phyloP scores from a whole-genome alignment of 2,888 invertebrate species.

The Salpingus planirostris region DNA sequence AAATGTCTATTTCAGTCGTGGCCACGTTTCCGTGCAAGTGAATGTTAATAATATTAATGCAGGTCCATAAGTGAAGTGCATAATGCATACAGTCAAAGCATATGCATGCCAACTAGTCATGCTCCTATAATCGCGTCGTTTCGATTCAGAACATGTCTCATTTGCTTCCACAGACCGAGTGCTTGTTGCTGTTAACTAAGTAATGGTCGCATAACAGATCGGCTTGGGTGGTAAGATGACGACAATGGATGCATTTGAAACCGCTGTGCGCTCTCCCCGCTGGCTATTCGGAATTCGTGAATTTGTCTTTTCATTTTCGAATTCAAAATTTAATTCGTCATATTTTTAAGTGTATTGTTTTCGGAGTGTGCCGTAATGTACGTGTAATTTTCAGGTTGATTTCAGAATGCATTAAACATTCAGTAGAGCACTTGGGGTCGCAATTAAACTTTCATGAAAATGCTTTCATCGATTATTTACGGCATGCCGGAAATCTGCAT shows the following conservation, averaged over 20 bases:
- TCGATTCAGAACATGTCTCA: conserved; percentile 15
- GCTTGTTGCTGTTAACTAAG: conserved; percentile 12
- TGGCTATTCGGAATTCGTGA: no score
- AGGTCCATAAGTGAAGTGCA: conserved; percentile 10
- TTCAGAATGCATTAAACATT: no score
- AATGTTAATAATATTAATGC: conserved; percentile 14
- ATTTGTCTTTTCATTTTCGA: no score
- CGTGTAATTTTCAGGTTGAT: no score
- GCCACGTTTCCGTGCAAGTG: conserved; percentile 10
- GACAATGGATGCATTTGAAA: conserved; percentile 1
- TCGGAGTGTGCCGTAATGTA: no score
- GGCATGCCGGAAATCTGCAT: no score
- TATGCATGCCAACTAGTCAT: conserved; percentile 11
- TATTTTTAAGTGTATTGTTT: no score
- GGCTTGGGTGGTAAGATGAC: conserved; percentile 10
- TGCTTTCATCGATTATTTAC: no score
- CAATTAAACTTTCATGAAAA: no score
- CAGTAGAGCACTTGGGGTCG: no score
- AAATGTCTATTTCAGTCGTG: conserved; percentile 12
- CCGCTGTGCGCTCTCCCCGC: no score
- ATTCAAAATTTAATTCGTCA: no score
- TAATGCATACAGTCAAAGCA: conserved; percentile 11
- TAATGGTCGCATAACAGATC: conserved; percentile 10
- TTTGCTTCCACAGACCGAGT: conserved; percentile 9
- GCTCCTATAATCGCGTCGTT: conserved; percentile 15